Percentiles rank a stretch among this genome's conserved stretches.
Conservation (phyloP, 35 echinoderm and acorn worm species). For the Lytechinus variegatus region DNA sequence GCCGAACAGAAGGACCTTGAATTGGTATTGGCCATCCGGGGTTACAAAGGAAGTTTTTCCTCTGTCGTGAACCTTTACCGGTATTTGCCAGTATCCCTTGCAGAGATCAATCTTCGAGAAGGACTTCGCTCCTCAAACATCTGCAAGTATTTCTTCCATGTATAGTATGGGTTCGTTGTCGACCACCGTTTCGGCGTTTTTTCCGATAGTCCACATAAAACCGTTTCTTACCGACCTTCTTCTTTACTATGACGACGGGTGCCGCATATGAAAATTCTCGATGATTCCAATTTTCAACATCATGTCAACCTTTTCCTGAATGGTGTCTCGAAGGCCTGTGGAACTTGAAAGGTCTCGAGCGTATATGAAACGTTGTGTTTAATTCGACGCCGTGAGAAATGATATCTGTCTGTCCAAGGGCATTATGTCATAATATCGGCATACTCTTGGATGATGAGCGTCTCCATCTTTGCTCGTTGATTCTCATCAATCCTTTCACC, state of each 20-base stretch:
- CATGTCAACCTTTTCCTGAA: conserved; percentile 21
- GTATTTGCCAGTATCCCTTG: conserved; percentile 81
- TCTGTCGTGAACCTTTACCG: neutral
- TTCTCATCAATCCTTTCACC: neutral
- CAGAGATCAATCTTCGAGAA: conserved; percentile 71
- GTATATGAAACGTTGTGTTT: neutral
- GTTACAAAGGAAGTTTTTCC: conserved; percentile 52
- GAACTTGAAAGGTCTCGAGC: conserved; percentile 21
- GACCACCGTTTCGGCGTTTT: conserved; percentile 57
- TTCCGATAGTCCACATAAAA: conserved; percentile 70
- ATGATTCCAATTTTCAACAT: conserved; percentile 46
- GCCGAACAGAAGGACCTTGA: conserved; percentile 66
- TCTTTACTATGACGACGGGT: conserved; percentile 66
- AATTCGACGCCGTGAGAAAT: conserved; percentile 29
- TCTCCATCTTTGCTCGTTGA: neutral
- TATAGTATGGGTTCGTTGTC: conserved; percentile 78
- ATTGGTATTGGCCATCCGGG: conserved; percentile 65
- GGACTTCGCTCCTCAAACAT: conserved; percentile 57
- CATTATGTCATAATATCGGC: conserved; percentile 34
- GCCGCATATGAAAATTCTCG: conserved; percentile 57
- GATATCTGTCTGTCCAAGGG: conserved; percentile 52
- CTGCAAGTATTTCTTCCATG: conserved; percentile 66
- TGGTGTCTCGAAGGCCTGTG: conserved; percentile 38
- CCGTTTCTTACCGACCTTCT: conserved; percentile 67
- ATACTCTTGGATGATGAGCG: conserved; percentile 31